Percentiles rank a stretch among this genome's conserved stretches.
phyloP scores from a whole-genome alignment of 2,888 invertebrate genomes.

The Drosophila fulvimacula region DNA sequence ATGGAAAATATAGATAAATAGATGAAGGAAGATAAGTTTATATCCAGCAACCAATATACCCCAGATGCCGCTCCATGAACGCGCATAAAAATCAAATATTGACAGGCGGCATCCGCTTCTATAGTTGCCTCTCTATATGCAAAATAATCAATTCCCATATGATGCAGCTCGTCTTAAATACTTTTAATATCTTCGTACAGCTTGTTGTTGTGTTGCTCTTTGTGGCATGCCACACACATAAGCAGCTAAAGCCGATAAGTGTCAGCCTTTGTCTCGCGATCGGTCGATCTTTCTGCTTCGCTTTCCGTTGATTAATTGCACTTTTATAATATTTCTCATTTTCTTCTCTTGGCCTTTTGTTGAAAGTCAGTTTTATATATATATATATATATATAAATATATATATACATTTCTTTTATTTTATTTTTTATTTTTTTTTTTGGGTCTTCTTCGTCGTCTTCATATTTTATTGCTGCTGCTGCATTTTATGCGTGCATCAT shows the following conservation, averaged over 20 bases:
- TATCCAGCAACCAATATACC: conserved; percentile 9
- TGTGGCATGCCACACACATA: conserved; percentile 39
- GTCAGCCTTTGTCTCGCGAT: conserved; percentile 64
- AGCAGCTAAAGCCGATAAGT: conserved; percentile 77
- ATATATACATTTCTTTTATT: neutral
- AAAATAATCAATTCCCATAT: conserved; percentile 60
- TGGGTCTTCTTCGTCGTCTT: conserved; percentile 4
- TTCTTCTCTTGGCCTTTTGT: conserved; percentile 21
- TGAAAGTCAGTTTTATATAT: conserved; percentile 13
- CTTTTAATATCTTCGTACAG: conserved; percentile 61
- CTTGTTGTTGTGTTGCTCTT: conserved; percentile 19
- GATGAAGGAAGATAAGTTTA: too few species aligned
- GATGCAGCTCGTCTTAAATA: conserved; percentile 57
- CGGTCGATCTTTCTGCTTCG: conserved; percentile 35
- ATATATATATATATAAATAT: neutral
- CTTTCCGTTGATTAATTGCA: conserved; percentile 63
- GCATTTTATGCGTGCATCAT: conserved; percentile 55
- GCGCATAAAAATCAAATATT: conserved; percentile 64
- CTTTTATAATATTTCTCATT: conserved; percentile 60
- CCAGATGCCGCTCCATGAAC: neutral
- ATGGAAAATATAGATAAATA: neutral
- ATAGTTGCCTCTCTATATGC: conserved; percentile 39
- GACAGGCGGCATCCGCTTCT: conserved; percentile 66
- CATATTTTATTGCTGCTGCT: conserved; percentile 51
- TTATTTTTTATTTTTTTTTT: neutral